A percentile compares a stretch with the other conserved stretches of the same genome.
Evolutionary conservation across 2,888 invertebrate genomes (phyloP).

Genomic region (Drosophila leonis): DNA sequence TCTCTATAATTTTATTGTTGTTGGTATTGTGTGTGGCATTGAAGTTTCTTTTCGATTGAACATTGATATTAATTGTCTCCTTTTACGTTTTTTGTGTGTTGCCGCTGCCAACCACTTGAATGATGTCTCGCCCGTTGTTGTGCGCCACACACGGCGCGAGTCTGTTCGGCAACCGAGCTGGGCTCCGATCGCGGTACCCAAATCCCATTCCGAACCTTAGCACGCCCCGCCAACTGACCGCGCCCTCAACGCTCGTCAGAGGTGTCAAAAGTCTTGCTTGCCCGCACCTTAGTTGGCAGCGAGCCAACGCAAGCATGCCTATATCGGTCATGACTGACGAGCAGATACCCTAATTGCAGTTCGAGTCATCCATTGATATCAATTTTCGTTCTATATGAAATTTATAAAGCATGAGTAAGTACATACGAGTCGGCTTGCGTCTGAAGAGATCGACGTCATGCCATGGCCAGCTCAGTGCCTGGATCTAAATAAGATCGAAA

Average conservation of each 20-base stretch:
- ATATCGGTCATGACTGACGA: not conserved
- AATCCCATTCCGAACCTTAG: not conserved
- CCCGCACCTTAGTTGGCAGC: slow-evolving; percentile 38
- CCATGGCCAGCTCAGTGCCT: too few species aligned
- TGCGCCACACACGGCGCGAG: slow-evolving; percentile 46
- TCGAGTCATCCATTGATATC: not conserved
- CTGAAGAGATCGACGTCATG: too few species aligned
- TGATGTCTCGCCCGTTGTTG: slow-evolving; percentile 40
- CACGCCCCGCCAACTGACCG: slow-evolving; percentile 16
- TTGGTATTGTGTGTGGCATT: slow-evolving; percentile 38
- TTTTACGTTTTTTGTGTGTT: slow-evolving; percentile 43
- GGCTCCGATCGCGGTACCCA: not conserved
- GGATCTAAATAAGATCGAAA: too few species aligned
- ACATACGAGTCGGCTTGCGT: too few species aligned
- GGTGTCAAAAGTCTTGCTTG: slow-evolving; percentile 46
- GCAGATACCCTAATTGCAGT: not conserved
- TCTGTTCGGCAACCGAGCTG: not conserved
- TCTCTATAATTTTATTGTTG: slow-evolving; percentile 21
- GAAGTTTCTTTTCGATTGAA: slow-evolving; percentile 55
- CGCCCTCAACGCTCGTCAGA: slow-evolving; percentile 39
- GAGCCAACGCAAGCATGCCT: not conserved
- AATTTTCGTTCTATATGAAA: not conserved
- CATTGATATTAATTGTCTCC: slow-evolving; percentile 71
- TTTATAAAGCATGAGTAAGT: not conserved
- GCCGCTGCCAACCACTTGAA: slow-evolving; percentile 24